Base-by-base conservation (phyloP, 2,888 invertebrate species). In the Athalia circularis region DNA sequence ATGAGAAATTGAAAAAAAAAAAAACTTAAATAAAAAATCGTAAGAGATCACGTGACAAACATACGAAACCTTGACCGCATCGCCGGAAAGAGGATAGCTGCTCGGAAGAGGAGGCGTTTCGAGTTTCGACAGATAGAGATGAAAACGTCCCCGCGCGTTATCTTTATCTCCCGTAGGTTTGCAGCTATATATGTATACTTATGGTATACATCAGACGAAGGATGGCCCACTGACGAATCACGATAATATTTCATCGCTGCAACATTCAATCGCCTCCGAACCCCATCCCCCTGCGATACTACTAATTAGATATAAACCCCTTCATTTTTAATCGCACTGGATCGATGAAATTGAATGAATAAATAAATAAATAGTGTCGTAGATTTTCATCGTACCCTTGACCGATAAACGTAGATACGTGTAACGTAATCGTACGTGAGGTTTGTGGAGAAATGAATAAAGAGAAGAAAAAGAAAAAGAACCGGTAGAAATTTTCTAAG, bases 31-130 rank as follows among this genome's bases (percentile, higher is more conserved):
- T 43, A 43, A 29, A 29, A 29, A 15, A 43, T 29, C 43, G 7
- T 64, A 7, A 8, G 64, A 15, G 74, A 74, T 48, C 50, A 74
- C 74, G 62, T 62, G 62, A 75, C 61, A 72, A 72, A 59, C 57
- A 72, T 72, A 48, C 75, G 75, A 62, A 75, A 64, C 75, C 75
- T 75, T 64, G 75, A 75, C 75, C 75, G 75, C 75, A 62, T 29
- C 75, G 75, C 75, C 75, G 64, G 50, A 75, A 75, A 75, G 75
- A 75, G 75, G 64, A 75, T 62, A 62, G 75, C 29, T 29, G 29
- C 72, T 59, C n/a, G 57, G 72, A 47, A 72, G 72, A 72, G 72
- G 50, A 75, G 62, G 64, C 61, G 75, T 75, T 75, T 75, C 75
- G 64, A 75, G 64, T 75, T 75, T 75, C 75, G 75, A 75, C 62